Percentiles rank a stretch among this genome's conserved stretches.
Conservation (phyloP, 2,113 vertebrate species). For the Phoenicopterus ruber region DNA sequence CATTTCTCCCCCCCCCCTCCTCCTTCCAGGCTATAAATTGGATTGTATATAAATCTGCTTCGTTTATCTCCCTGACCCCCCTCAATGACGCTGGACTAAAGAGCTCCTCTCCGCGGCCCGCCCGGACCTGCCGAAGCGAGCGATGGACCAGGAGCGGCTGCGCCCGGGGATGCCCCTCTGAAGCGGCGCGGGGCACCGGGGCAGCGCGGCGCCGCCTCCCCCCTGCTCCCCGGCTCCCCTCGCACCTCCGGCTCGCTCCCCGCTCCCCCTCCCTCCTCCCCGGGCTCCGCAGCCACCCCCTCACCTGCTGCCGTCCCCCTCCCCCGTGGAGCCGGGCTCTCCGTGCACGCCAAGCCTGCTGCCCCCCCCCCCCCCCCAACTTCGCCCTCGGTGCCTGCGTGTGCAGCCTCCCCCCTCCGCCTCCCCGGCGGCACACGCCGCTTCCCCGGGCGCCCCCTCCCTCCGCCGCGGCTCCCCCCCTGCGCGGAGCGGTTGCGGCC, state of each 20-base stretch:
- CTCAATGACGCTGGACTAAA: slow-evolving; percentile 42
- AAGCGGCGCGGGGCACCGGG: slow-evolving; percentile 45
- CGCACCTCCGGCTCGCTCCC: neutral
- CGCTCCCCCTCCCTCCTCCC: neutral
- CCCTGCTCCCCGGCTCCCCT: slow-evolving; percentile 33
- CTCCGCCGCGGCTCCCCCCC: neutral
- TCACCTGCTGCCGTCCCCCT: slow-evolving; percentile 17
- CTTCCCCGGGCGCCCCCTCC: neutral
- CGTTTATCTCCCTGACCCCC: slow-evolving; percentile 30
- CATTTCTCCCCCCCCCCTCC: neutral
- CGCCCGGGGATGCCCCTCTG: slow-evolving; percentile 45
- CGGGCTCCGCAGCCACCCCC: slow-evolving; percentile 13
- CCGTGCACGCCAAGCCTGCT: neutral
- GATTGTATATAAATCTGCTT: slow-evolving; percentile 55
- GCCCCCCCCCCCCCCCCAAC: neutral
- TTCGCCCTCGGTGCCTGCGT: neutral
- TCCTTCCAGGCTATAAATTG: slow-evolving; percentile 23
- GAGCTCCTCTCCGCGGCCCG: slow-evolving; percentile 53
- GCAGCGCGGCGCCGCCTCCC: neutral
- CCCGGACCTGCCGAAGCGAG: slow-evolving; percentile 54
- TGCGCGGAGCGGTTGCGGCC: slow-evolving; percentile 2
- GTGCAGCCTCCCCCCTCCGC: slow-evolving; percentile 9
- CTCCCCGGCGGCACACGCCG: slow-evolving; percentile 1
- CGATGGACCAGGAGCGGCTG: slow-evolving; percentile 62
- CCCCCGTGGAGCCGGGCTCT: neutral